A percentile compares a stretch with the other conserved stretches of the same genome.
phyloP scores from a whole-genome alignment of 2,113 vertebrate species.

The Butorides virescens region DNA sequence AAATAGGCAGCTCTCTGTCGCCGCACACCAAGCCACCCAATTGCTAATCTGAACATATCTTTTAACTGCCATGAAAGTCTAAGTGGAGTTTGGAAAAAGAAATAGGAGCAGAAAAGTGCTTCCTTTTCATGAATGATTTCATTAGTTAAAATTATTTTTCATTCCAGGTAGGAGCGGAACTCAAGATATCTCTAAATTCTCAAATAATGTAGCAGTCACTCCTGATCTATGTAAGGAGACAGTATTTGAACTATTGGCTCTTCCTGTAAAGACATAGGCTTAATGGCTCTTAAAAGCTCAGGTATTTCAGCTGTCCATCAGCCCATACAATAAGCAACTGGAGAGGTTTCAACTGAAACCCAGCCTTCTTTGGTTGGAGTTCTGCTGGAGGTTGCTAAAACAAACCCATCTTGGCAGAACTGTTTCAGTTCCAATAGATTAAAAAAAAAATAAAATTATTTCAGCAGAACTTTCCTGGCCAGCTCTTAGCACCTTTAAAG shows the following conservation, averaged over 20 bases:
- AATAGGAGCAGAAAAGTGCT: neutral
- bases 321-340: neutral
- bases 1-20: neutral
- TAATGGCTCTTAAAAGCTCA: neutral
- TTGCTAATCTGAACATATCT: neutral
- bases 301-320: slow-evolving; percentile 8
- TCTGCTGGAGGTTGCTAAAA: neutral
- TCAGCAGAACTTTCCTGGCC: neutral
- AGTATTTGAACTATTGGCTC: neutral
- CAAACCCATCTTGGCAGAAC: neutral
- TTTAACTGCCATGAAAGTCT: neutral
- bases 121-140: neutral
- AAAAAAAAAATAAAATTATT: neutral
- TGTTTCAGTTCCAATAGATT: neutral
- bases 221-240: neutral
- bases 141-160: neutral
- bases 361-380: neutral
- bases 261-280: neutral
- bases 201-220: neutral
- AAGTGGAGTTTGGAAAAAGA: neutral
- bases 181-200: neutral
- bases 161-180: neutral
- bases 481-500: neutral
- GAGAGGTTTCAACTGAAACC: neutral
- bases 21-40: neutral